Evolutionary conservation across 2,888 invertebrate genomes (phyloP), one percentile per base, ranked within the genome.

Genomic region (Acrobasis suavella): DNA sequence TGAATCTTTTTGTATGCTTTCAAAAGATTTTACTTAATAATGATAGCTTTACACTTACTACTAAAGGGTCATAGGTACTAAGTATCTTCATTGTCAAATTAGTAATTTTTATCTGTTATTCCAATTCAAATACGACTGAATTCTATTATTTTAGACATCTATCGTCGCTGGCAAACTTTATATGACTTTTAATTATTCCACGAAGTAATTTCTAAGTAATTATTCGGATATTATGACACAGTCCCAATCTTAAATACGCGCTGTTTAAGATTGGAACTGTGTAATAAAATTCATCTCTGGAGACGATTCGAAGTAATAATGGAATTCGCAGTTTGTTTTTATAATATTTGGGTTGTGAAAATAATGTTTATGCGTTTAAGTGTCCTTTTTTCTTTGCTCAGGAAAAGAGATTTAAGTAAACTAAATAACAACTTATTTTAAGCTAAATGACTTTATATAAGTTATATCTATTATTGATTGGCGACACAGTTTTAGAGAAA

Each of bases 121-220:
- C 14, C 14, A 12, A 5, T 46, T 46, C 14, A n/a, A 46, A 46
- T 46, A 46, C 2, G n/a, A 46, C 9, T 46, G 46, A n/a, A 46
- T 14, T 6, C 3, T 10, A 46, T 46, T 46, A 46, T 46, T n/a
- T 46, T n/a, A 12, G 46, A 14, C 46, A 46, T 46, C 46, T n/a
- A 46, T 14, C 42, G 7, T 12, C 46, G n/a, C n/a, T 54, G 37
- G 14, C 54, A 58, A 58, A 58, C 58, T 58, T 58, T 67, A 69
- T 68, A 73, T 72, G 72, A 73, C 74, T 76, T 78, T 77, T 74
- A 78, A 80, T 78, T 77, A 79, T 75, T 75, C 68, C 69, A 60
- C 62, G 70, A 76, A 76, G 74, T 73, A 78, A 74, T 77, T 64
- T 64, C 65, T 67, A 75, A 78, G 75, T 77, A 76, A 78, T 77